Evolutionary conservation across 2,888 invertebrate genomes (phyloP).

Genomic region (Tortricodes alternella): DNA sequence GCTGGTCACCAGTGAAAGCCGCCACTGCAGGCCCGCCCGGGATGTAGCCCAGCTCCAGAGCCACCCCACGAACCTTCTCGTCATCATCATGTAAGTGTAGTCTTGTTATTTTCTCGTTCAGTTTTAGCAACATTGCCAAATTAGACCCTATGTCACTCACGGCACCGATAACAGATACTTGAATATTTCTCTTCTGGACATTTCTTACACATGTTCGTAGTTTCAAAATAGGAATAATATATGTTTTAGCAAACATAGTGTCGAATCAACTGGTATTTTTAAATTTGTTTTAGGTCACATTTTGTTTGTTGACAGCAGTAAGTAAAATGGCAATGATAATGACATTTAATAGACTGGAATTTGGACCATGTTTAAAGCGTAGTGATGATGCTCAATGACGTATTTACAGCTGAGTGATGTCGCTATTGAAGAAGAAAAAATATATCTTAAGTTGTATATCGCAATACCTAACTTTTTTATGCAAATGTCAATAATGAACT

Average conservation of each 20-base stretch:
- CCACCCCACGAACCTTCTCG: constrained; percentile 49
- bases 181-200: constrained; percentile 44
- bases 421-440: too few relatives aligned
- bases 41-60: constrained; percentile 50
- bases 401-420: too few relatives aligned
- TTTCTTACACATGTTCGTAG: constrained; percentile 20
- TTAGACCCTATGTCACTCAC: constrained; percentile 56
- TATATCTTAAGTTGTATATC: not conserved
- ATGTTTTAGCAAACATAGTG: constrained; percentile 35
- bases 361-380: too few relatives aligned
- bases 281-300: constrained; percentile 7
- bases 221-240: constrained; percentile 6
- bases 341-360: not conserved
- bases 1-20: constrained; percentile 42
- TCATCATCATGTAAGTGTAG: constrained; percentile 58
- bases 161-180: constrained; percentile 60
- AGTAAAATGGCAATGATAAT: not conserved
- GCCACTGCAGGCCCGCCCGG: constrained; percentile 51
- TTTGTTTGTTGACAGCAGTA: not conserved
- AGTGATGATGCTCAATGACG: too few relatives aligned
- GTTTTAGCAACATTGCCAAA: constrained; percentile 55
- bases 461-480: too few relatives aligned
- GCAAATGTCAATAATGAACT: too few relatives aligned
- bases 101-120: constrained; percentile 50
- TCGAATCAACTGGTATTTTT: not conserved